A percentile compares a stretch with the other conserved stretches of the same genome.
phyloP scores from a whole-genome alignment of 35 echinoderm and acorn worm species.

The Apostichopus californicus region DNA sequence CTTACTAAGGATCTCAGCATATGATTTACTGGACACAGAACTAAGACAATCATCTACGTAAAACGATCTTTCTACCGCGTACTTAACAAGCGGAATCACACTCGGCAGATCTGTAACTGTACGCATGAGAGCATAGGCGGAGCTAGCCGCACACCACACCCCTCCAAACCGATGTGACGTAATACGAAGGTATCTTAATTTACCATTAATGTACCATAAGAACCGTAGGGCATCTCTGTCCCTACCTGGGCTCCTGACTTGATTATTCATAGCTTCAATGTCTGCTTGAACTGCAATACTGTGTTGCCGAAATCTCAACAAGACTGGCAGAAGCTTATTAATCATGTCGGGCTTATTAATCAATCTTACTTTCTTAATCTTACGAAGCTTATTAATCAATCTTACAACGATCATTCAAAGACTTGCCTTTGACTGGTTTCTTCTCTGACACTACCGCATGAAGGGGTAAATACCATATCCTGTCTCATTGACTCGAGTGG shows the following conservation, averaged over 20 bases:
- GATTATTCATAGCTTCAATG: conserved; percentile 14
- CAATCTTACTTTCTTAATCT: not conserved
- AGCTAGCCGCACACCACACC: conserved; percentile 37
- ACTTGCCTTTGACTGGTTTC: not conserved
- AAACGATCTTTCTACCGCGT: not conserved
- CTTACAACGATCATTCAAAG: conserved; percentile 26
- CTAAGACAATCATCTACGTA: conserved; percentile 43
- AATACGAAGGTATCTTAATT: not conserved
- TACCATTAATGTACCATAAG: not conserved
- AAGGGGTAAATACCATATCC: too few species aligned
- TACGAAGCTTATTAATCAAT: conserved; percentile 21
- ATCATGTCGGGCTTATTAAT: not conserved
- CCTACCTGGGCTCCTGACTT: not conserved
- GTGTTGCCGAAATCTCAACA: too few species aligned
- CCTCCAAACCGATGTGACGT: conserved; percentile 3
- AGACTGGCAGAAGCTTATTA: too few species aligned
- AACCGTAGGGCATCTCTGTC: conserved; percentile 17
- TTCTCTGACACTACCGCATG: too few species aligned
- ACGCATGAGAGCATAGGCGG: conserved; percentile 3
- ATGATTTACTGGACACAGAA: not conserved
- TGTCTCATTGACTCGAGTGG: too few species aligned
- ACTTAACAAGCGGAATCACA: not conserved
- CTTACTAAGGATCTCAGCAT: not conserved
- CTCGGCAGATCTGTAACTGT: not conserved
- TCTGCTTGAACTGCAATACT: too few species aligned